phyloP scores from a whole-genome alignment of 1,140 invertebrate species.

The Caenorhabditis latens region DNA sequence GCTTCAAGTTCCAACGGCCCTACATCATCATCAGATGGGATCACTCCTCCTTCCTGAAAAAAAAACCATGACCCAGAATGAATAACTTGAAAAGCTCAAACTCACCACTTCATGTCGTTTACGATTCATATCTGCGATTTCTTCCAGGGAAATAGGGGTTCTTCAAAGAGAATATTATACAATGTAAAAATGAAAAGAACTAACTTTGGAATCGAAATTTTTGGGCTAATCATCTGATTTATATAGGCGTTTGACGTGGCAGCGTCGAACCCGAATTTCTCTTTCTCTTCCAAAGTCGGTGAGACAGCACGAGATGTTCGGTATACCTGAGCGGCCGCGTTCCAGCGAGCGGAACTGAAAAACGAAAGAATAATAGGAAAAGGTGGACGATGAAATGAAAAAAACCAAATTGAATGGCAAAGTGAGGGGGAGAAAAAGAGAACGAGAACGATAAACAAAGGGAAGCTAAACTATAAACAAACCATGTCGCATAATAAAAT shows the following conservation, averaged over 20 bases:
- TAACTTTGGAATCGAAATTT: slow-evolving; percentile 50
- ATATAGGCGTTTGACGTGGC: neutral
- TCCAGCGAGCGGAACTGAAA: slow-evolving; percentile 74
- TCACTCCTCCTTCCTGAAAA: slow-evolving; percentile 60
- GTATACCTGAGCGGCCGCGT: slow-evolving; percentile 74
- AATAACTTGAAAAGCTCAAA: neutral
- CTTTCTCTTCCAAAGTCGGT: slow-evolving; percentile 63
- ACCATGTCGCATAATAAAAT: slow-evolving; percentile 15
- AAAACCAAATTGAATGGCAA: too few species aligned
- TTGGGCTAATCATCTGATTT: slow-evolving; percentile 42
- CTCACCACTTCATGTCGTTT: slow-evolving; percentile 65
- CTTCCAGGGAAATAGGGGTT: slow-evolving; percentile 73
- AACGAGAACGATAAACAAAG: slow-evolving; percentile 4
- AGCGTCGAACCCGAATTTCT: slow-evolving; percentile 47
- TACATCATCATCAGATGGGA: slow-evolving; percentile 22
- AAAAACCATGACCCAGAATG: neutral
- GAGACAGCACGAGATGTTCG: slow-evolving; percentile 75
- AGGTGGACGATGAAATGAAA: neutral
- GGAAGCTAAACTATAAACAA: neutral
- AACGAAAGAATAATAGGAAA: neutral
- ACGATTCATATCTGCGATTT: slow-evolving; percentile 73
- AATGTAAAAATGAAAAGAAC: neutral
- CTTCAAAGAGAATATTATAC: slow-evolving; percentile 44
- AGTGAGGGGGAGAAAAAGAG: neutral
- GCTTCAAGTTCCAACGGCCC: slow-evolving; percentile 76